Percentiles rank a stretch among this genome's conserved stretches.
Conservation (phyloP, 2,888 invertebrate genomes). For the Nemurella pictetii region DNA sequence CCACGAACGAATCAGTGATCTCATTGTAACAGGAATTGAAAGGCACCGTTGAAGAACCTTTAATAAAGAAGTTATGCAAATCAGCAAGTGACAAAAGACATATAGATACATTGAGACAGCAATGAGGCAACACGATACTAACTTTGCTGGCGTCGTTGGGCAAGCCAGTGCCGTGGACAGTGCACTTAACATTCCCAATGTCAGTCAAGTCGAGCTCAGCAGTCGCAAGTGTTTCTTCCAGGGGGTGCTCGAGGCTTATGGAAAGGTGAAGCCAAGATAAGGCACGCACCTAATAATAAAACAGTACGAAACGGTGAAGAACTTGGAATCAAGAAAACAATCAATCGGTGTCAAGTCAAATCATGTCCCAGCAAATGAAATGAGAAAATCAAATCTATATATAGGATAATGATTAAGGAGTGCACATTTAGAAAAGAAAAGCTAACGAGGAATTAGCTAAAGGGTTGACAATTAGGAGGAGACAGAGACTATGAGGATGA, state of each 20-base stretch:
- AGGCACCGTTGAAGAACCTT: constrained; percentile 59
- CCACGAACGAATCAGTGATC: constrained; percentile 85
- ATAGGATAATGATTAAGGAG: no score
- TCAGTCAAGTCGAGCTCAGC: constrained; percentile 86
- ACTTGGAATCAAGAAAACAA: not conserved
- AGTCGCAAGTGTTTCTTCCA: constrained; percentile 90
- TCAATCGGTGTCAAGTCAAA: not conserved
- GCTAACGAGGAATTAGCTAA: no score
- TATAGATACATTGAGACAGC: no score
- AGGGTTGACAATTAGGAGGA: no score
- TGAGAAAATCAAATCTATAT: no score
- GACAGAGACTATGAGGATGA: no score
- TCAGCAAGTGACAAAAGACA: no score
- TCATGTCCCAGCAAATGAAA: no score
- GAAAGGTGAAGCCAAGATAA: constrained; percentile 87
- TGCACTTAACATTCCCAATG: constrained; percentile 76
- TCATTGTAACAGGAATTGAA: constrained; percentile 90
- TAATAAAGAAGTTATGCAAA: no score
- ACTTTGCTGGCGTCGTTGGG: constrained; percentile 64
- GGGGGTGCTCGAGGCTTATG: constrained; percentile 88
- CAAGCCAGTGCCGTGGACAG: constrained; percentile 62
- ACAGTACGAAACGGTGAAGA: not conserved
- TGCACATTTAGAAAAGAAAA: no score
- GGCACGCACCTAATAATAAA: constrained; percentile 85
- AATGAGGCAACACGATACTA: no score